phyloP scores from a whole-genome alignment of 1,140 invertebrate genomes.

The Carcinoscorpius rotundicauda region DNA sequence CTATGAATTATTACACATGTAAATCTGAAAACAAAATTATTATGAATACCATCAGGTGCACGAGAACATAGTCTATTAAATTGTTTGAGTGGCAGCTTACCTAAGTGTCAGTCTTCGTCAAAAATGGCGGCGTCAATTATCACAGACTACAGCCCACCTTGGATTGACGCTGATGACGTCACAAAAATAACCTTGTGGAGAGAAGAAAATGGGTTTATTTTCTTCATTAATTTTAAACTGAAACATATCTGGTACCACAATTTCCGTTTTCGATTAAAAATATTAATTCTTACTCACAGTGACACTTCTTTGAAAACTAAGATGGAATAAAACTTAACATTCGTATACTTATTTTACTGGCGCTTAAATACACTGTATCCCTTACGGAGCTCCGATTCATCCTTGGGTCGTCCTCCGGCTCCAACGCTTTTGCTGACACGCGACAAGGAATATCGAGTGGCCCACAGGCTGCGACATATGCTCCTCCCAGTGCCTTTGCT shows the following conservation, averaged over 20 bases:
- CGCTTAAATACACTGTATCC: not conserved
- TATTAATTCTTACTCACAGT: not conserved
- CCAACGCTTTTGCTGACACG: conserved; percentile 10
- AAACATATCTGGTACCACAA: not conserved
- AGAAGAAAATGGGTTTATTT: not conserved
- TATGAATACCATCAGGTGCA: no score
- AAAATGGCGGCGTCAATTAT: conserved; percentile 28
- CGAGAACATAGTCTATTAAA: not conserved
- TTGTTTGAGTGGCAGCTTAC: conserved; percentile 26
- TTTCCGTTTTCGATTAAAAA: no score
- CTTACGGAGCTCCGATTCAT: conserved; percentile 15
- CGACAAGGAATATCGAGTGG: conserved; percentile 15
- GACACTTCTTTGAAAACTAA: conserved; percentile 37
- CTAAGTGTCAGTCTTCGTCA: conserved; percentile 27
- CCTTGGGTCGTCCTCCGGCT: conserved; percentile 19
- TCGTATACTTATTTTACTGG: no score
- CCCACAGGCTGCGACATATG: conserved; percentile 56
- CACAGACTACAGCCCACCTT: conserved; percentile 23
- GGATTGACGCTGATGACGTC: conserved; percentile 25
- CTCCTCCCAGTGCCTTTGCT: conserved; percentile 34
- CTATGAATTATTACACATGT: no score
- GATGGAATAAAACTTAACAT: no score
- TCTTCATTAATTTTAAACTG: not conserved
- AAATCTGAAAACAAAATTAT: no score
- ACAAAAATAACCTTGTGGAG: conserved; percentile 14